Conservation (phyloP, 2,888 invertebrate genomes). For the Schizaphis graminum region DNA sequence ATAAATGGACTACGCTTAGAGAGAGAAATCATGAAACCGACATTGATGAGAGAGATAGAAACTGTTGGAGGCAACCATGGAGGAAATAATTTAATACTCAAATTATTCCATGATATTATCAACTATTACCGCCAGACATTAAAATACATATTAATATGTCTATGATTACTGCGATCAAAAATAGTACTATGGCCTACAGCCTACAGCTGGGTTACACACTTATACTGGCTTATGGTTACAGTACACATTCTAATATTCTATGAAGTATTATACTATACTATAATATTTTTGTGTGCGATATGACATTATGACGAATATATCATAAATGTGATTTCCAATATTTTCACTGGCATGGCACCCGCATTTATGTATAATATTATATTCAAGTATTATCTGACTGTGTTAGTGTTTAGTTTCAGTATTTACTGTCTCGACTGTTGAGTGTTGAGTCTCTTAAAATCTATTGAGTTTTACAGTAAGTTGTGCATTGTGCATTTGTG, state of each 20-base stretch:
- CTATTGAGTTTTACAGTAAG: no score
- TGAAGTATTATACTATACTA: not conserved
- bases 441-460: not conserved
- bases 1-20: no score
- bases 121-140: not conserved
- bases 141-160: no score
- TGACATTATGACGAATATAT: conserved; percentile 19
- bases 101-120: not conserved
- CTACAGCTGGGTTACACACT: no score
- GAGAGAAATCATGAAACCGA: not conserved
- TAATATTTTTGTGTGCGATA: conserved; percentile 12
- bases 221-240: no score
- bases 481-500: no score
- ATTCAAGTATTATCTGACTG: no score
- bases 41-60: not conserved
- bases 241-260: no score
- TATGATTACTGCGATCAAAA: no score
- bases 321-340: conserved; percentile 18
- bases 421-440: no score
- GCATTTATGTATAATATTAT: not conserved
- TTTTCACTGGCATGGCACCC: conserved; percentile 22
- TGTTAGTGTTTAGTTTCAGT: no score
- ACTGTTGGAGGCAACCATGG: not conserved
- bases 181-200: no score
- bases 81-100: not conserved